Percentiles rank a stretch among this genome's conserved stretches.
Evolutionary conservation across 2,113 vertebrate species (phyloP).

Genomic region (Ibidorhyncha struthersii): DNA sequence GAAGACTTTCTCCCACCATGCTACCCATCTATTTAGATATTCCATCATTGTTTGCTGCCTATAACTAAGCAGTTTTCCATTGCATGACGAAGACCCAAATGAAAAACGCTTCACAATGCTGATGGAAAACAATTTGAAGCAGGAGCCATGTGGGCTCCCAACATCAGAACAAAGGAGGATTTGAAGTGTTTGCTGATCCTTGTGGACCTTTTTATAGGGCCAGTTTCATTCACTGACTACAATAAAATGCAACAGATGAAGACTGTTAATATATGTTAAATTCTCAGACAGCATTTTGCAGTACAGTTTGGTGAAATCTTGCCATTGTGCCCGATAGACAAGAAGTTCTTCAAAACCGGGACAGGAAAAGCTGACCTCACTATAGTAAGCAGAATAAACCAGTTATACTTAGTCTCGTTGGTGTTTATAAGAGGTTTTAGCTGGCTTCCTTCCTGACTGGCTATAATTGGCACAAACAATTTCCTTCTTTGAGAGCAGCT

Average conservation of each 20-base stretch:
- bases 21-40: not conserved
- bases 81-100: not conserved
- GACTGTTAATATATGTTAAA: not conserved
- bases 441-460: constrained; percentile 50
- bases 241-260: not conserved
- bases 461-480: constrained; percentile 63
- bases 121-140: not conserved
- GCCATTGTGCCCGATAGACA: not conserved
- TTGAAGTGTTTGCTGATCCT: not conserved
- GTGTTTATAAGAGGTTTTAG: constrained; percentile 64
- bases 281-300: not conserved
- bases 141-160: not conserved
- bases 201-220: not conserved
- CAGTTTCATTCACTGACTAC: not conserved
- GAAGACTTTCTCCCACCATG: not conserved
- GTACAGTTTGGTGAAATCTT: not conserved
- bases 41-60: not conserved
- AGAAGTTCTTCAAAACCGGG: not conserved
- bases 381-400: constrained; percentile 56
- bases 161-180: not conserved
- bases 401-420: constrained; percentile 54
- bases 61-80: not conserved
- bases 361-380: constrained; percentile 50
- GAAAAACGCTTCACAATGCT: not conserved
- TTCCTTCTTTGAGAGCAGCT: constrained; percentile 49